Percentiles rank a stretch among this genome's conserved stretches.
Conservation (phyloP, 2,888 invertebrate genomes). For the Saturnia pavonia region DNA sequence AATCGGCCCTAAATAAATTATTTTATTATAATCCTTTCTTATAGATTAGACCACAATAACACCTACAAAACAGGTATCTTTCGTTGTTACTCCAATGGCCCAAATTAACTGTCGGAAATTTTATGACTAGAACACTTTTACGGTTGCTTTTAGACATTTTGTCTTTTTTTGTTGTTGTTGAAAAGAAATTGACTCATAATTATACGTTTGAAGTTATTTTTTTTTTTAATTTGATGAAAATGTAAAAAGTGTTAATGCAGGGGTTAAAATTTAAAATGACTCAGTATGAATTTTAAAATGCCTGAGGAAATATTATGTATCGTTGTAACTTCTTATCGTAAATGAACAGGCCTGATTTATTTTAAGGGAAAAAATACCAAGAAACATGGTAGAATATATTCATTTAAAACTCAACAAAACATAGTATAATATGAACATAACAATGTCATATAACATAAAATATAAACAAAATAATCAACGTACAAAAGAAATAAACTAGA, state of each 20-base stretch:
- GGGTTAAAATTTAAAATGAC: not conserved
- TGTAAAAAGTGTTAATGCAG: not conserved
- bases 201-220: not conserved
- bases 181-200: not conserved
- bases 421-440: too few species aligned
- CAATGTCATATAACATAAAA: too few species aligned
- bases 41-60: slow-evolving; percentile 25
- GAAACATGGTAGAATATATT: too few species aligned
- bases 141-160: slow-evolving; percentile 24
- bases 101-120: slow-evolving; percentile 52
- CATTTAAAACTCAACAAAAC: too few species aligned
- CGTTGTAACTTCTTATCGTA: too few species aligned
- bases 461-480: too few species aligned
- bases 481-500: too few species aligned
- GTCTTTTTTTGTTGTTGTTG: slow-evolving; percentile 16
- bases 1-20: not conserved
- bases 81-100: slow-evolving; percentile 47
- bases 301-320: not conserved
- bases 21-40: not conserved
- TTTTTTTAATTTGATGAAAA: not conserved
- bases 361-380: too few species aligned
- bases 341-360: too few species aligned
- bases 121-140: slow-evolving; percentile 35
- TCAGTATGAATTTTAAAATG: too few species aligned
- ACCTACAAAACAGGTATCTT: slow-evolving; percentile 38